Percentiles rank a stretch among this genome's conserved stretches.
These are phyloP conservation scores for Ruditapes philippinarum DNA, from an alignment of 1,140 invertebrate species.

Conservation along the genomic window DNA sequence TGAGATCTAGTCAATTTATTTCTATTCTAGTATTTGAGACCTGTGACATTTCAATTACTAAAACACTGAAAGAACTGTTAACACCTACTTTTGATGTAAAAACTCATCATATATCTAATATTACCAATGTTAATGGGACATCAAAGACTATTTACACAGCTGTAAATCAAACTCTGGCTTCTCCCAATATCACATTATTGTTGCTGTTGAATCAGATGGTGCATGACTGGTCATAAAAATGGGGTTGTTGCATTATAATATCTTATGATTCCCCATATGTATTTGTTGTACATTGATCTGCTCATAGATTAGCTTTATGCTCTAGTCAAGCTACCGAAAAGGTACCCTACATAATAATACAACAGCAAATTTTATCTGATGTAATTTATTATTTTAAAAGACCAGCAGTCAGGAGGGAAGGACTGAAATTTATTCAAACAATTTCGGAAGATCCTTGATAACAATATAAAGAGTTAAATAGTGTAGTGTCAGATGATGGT, in stretches of 20 bases:
- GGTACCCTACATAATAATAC: not conserved
- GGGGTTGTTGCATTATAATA: not conserved
- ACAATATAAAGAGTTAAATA: not conserved
- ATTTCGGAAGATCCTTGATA: not conserved
- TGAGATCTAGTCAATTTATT: too few relatives aligned
- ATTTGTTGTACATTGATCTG: slow-evolving; percentile 5
- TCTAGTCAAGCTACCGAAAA: slow-evolving; percentile 11
- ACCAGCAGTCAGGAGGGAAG: not conserved
- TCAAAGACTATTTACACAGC: not conserved
- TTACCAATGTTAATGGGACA: too few relatives aligned
- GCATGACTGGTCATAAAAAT: not conserved
- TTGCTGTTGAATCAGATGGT: not conserved
- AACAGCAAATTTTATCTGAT: not conserved
- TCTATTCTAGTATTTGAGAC: too few relatives aligned
- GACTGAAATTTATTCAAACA: slow-evolving; percentile 14
- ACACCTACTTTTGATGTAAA: too few relatives aligned
- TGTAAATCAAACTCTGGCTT: not conserved
- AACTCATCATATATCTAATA: too few relatives aligned
- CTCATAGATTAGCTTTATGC: not conserved
- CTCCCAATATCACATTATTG: not conserved
- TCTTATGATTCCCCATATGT: not conserved
- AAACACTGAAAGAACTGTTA: too few relatives aligned
- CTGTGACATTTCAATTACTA: too few relatives aligned
- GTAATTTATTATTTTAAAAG: slow-evolving; percentile 18
- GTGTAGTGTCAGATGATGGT: not conserved